phyloP scores from a whole-genome alignment of 2,888 invertebrate species.

The Acleris literana region DNA sequence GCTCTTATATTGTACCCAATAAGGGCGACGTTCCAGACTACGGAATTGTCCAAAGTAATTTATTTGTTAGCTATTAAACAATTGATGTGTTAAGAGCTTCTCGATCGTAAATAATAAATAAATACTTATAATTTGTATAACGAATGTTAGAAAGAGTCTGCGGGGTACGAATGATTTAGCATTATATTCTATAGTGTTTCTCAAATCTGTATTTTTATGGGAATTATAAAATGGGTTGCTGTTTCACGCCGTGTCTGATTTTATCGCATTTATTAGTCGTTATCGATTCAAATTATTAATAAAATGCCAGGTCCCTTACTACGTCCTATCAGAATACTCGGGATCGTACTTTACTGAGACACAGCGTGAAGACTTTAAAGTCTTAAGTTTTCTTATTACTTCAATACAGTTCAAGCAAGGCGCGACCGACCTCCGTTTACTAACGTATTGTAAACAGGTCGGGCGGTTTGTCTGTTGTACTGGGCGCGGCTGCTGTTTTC shows the following conservation, averaged over 20 bases:
- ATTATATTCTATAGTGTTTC: slow-evolving; percentile 1
- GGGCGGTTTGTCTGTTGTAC: no score
- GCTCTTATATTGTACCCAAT: slow-evolving; percentile 27
- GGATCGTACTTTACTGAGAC: no score
- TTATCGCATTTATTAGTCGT: background rate
- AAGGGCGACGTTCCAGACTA: slow-evolving; percentile 5
- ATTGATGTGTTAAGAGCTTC: slow-evolving; percentile 33
- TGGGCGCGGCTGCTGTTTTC: background rate
- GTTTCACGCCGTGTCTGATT: background rate
- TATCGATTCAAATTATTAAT: no score
- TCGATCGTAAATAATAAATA: slow-evolving; percentile 28
- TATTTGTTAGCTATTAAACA: slow-evolving; percentile 31
- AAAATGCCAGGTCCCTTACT: no score
- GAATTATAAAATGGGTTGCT: background rate
- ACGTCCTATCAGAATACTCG: no score
- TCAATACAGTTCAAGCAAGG: no score
- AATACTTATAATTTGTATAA: slow-evolving; percentile 32
- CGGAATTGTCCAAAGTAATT: slow-evolving; percentile 29
- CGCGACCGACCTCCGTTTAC: no score
- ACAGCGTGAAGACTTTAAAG: no score
- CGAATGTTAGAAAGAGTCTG: slow-evolving; percentile 8
- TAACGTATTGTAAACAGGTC: no score
- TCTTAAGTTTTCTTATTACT: no score
- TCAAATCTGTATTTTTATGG: slow-evolving; percentile 7
- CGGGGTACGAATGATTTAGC: slow-evolving; percentile 11